Conservation (phyloP, 2,888 invertebrate species). For the Sphaerophoria rueppellii region DNA sequence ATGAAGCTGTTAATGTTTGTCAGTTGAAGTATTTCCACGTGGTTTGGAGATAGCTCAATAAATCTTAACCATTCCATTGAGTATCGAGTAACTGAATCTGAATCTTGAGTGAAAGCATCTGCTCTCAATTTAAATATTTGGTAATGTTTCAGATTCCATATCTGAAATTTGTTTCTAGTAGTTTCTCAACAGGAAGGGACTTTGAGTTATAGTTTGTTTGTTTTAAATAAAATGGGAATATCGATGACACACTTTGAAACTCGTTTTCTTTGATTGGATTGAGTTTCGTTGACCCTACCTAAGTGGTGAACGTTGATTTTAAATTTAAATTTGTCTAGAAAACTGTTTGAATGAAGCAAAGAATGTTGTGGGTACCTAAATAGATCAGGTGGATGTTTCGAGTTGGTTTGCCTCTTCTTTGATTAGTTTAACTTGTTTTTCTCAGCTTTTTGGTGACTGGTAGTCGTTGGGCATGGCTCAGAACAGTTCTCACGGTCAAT, state of each 20-base stretch:
- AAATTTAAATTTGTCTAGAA: not conserved
- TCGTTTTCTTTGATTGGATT: constrained; percentile 31
- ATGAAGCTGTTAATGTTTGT: not conserved
- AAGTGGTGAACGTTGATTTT: not conserved
- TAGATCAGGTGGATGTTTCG: no score
- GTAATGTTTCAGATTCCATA: not conserved
- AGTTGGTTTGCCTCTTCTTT: no score
- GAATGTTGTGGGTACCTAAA: no score
- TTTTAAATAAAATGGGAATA: not conserved
- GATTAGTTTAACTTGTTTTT: no score
- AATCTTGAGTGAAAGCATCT: constrained; percentile 12
- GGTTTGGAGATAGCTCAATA: not conserved
- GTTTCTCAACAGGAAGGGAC: not conserved
- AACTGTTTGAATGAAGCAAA: not conserved
- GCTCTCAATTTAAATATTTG: not conserved
- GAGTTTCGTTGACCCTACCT: constrained; percentile 44
- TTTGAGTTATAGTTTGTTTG: not conserved
- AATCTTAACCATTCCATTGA: not conserved
- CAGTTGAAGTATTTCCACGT: not conserved
- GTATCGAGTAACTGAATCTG: no score
- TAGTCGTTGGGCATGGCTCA: no score
- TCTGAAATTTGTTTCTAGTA: not conserved
- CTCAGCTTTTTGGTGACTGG: not conserved
- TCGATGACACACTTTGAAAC: constrained; percentile 36
- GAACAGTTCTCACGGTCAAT: not conserved